Evolutionary conservation across 1,140 invertebrate species (phyloP), one percentile per base, ranked within the genome.

Genomic region (Eupristina koningsbergeri): DNA sequence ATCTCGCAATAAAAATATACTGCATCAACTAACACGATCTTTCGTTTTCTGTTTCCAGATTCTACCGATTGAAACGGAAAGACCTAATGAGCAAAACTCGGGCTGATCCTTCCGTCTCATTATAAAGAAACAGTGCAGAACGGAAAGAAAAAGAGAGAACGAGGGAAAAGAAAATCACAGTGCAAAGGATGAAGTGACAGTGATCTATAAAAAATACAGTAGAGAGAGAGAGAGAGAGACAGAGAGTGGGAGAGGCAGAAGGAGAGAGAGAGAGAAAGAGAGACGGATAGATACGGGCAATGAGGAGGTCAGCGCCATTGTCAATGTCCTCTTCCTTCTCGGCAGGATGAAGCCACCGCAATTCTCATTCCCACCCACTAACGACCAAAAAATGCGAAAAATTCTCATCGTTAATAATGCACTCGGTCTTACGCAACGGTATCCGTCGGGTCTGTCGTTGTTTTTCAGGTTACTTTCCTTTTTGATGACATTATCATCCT

Each of bases 271-370:
- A 19, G n/a, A 71, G 31, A 58, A 69, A 80, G 58, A 73, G 22
- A 29, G 53, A 71, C 69, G 74, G 76, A 50, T 79, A 47, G 34
- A 50, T 0, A 64, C 73, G n/a, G 19, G 6, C 36, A 19, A 80
- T n/a, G 61, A 71, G 34, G 41, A 76, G 53, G 53, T 47, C 36
- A 69, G 34, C 34, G 7, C 9, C 50, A n/a, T 34, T 8, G 36
- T 8, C 73, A n/a, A 19, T 36, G 74, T 76, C 45, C 34, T 36
- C 58, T n/a, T 61, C 58, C 31, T 78, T 22, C 41, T 53, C 36
- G n/a, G 63, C 79, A 71, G 73, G 81, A 75, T 76, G 80, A 82
- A 69, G 73, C 80, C 41, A 17, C 36, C 50, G 41, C n/a, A 13
- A 45, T 31, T 34, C 76, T 17, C 34, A 19, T 41, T 71, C 67